Evolutionary conservation across 2,113 vertebrate species (phyloP).

Genomic region (Gallinago paraguaiae): DNA sequence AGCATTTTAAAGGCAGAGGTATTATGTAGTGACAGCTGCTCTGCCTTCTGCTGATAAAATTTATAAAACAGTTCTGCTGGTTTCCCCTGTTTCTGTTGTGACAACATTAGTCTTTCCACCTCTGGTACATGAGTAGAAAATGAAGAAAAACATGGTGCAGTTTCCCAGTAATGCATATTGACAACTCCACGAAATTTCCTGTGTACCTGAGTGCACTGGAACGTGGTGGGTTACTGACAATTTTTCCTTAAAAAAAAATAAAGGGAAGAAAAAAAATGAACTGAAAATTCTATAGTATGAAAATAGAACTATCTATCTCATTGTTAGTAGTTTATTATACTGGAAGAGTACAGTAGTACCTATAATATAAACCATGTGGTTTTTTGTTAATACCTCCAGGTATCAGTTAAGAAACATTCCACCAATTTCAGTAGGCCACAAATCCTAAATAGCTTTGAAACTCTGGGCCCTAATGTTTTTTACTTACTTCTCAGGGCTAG

Average conservation of each 20-base stretch:
- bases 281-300: neutral
- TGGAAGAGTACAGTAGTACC: neutral
- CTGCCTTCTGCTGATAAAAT: slow-evolving; percentile 11
- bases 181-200: neutral
- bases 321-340: neutral
- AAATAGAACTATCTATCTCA: neutral
- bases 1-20: slow-evolving; percentile 24
- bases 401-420: neutral
- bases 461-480: neutral
- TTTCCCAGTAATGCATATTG: neutral
- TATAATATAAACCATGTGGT: neutral
- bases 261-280: neutral
- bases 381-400: neutral
- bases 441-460: neutral
- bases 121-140: slow-evolving; percentile 15
- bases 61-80: neutral
- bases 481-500: neutral
- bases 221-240: neutral
- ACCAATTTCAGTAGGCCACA: neutral
- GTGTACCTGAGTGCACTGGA: neutral
- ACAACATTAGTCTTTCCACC: slow-evolving; percentile 11
- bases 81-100: slow-evolving; percentile 10
- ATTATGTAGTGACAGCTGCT: neutral
- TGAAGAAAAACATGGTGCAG: neutral
- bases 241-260: neutral